Percentiles rank a stretch among this genome's conserved stretches.
Evolutionary conservation across 1,140 invertebrate genomes (phyloP).

Genomic region (Caenorhabditis brenneri): DNA sequence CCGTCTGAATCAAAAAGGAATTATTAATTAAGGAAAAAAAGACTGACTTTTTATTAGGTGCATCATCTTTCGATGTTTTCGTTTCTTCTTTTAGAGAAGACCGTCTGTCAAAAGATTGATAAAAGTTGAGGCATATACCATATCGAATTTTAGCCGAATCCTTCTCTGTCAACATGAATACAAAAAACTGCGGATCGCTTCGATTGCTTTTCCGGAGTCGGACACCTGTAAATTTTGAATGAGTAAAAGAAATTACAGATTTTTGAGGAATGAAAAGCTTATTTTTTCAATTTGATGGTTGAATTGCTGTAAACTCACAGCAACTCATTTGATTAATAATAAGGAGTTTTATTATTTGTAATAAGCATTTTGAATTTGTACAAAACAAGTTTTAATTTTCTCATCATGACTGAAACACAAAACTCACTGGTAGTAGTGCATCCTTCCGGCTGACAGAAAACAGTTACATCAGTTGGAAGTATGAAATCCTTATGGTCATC

Average conservation of each 20-base stretch:
- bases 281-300: background rate
- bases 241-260: background rate
- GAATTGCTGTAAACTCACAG: background rate
- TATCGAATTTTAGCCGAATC: constrained; percentile 92
- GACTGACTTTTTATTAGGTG: constrained; percentile 18
- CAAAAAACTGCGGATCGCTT: constrained; percentile 79
- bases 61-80: constrained; percentile 50
- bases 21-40: constrained; percentile 19
- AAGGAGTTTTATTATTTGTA: no score
- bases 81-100: constrained; percentile 26
- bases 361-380: no score
- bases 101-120: constrained; percentile 79
- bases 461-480: constrained; percentile 94
- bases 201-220: constrained; percentile 80
- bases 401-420: background rate
- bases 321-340: no score
- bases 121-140: constrained; percentile 98
- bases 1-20: constrained; percentile 32
- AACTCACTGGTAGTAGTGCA: constrained; percentile 82
- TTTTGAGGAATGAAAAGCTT: no score
- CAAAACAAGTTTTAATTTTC: no score
- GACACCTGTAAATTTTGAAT: constrained; percentile 68
- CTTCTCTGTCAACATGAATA: constrained; percentile 97
- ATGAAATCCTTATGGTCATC: constrained; percentile 95
- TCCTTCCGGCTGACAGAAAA: constrained; percentile 99